Base-by-base conservation (phyloP, 1,140 invertebrate genomes). In the Drosophila baimaii region DNA sequence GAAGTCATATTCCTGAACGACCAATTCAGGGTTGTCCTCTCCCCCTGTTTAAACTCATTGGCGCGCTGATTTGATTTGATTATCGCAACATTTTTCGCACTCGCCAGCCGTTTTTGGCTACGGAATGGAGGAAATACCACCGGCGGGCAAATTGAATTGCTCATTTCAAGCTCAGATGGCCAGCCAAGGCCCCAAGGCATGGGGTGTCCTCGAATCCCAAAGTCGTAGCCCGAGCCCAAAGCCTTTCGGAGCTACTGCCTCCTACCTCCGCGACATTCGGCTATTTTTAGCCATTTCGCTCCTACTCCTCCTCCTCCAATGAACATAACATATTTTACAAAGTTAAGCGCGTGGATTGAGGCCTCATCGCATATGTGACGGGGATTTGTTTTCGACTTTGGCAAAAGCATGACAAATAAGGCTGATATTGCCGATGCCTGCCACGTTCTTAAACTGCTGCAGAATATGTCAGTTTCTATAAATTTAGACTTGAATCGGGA, bases 11-110 rank as follows among this genome's bases (percentile, higher is more conserved):
- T 57, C 66, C 64, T 37, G 31, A 44, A 52, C 64, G 31, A 39
- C 39, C 65, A 70, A 70, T 70, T 71, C 29, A 71, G 49, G 47
- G 65, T 35, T 70, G 63, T 31, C 49, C 64, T 56, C 49, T 47
- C 66, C 49, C 63, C 66, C 64, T 62, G 58, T 41, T 64, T 68
- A 68, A 68, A 59, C 68, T 71, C 49, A 71, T 71, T 70, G 68
- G 65, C 10, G 41, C 41, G 49, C 65, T 71, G 68, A 71, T 71
- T 71, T 70, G 64, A 70, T 70, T 70, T 71, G 47, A 70, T 70
- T 70, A 70, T 71, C 31, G 41, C 68, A 46, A 57, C 65, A 70
- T 47, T 66, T 66, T 65, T 66, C 65, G 65, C 68, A 71, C 66
- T 55, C 49, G 39, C 44, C 39, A 55, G 8, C 37, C 29, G 21